Conservation (phyloP, 2,797 vertebrate genomes). For the Peromyscus melanophrys region DNA sequence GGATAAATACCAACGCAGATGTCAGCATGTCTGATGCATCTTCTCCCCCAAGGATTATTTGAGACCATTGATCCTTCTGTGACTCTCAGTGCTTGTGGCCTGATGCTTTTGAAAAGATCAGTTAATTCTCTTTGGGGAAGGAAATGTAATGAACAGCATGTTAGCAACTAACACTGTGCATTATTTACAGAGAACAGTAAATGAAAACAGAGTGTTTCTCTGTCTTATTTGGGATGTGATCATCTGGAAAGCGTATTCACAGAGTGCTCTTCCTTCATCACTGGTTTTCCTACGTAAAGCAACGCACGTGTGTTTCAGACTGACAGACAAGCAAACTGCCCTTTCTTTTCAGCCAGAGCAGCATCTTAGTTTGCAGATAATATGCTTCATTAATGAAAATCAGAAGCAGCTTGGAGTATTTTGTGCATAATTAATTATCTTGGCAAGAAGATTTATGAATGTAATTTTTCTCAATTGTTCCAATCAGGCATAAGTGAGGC, state of each 20-base stretch:
- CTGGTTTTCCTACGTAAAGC: slow-evolving; percentile 73
- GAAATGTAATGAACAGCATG: slow-evolving; percentile 46
- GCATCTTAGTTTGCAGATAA: slow-evolving; percentile 76
- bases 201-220: slow-evolving; percentile 66
- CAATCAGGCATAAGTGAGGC: slow-evolving; percentile 78
- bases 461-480: slow-evolving; percentile 84
- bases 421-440: slow-evolving; percentile 84
- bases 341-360: slow-evolving; percentile 69
- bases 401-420: slow-evolving; percentile 83
- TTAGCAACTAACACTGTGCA: neutral
- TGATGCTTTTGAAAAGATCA: slow-evolving; percentile 63
- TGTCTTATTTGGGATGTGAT: slow-evolving; percentile 63
- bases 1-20: slow-evolving; percentile 54
- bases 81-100: slow-evolving; percentile 34
- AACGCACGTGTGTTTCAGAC: slow-evolving; percentile 55
- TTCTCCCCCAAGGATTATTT: slow-evolving; percentile 22
- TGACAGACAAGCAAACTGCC: slow-evolving; percentile 61
- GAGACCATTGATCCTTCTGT: slow-evolving; percentile 18
- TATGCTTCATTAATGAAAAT: slow-evolving; percentile 86
- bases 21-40: slow-evolving; percentile 9
- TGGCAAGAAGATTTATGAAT: slow-evolving; percentile 86
- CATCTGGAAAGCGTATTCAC: slow-evolving; percentile 45
- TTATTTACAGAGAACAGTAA: neutral
- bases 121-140: slow-evolving; percentile 56
- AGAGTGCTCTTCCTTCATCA: slow-evolving; percentile 64